Evolutionary conservation across 2,888 invertebrate species (phyloP), one percentile per base, ranked within the genome.

Genomic region (Plusia festucae): DNA sequence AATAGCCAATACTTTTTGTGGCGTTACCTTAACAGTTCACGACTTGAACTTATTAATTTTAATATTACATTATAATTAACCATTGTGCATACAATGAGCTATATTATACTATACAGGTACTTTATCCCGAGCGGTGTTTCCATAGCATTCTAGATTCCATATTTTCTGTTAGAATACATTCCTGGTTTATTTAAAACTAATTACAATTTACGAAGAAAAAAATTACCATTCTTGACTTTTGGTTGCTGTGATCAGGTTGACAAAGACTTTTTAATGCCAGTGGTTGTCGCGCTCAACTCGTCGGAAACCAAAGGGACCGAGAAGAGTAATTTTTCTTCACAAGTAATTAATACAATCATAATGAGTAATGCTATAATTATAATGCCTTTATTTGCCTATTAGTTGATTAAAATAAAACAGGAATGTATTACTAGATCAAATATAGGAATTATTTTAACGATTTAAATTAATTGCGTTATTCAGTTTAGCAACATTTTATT

Each of bases 71-170:
- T 60, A 70, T 20, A 55, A 49, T 54, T 63, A 73, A 53, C 32
- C 64, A 70, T 68, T 79, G 78, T 57, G 60, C 59, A 34, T 53
- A 60, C 63, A 70, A 72, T 75, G 46, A 60, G 46, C 59, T 63
- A 49, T 60, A 64, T 59, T 64, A 60, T 22, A 27, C 78, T 81
- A 81, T 60, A 74, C 78, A 82, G 81, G 80, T 73, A 73, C 78
- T 61, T 62, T 59, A 52, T 71, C 58, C 76, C 70, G 71, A 79
- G 73, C 80, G 61, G 59, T 77, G 68, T 20, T 63, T 58, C 27
- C 51, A 34, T 30, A 9, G 40, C 64, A 52, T 52, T 44, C 53
- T 22, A 44, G 1, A 13, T 40, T 53, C 40, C 53, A 40, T 18
- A 8, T n/a, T 4, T 13, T 32, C 22, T 51, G 49, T 24, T n/a